Percentiles rank a stretch among this genome's conserved stretches.
phyloP scores from a whole-genome alignment of 64 coral and sea anemone genomes.

The Montipora efflorescens region DNA sequence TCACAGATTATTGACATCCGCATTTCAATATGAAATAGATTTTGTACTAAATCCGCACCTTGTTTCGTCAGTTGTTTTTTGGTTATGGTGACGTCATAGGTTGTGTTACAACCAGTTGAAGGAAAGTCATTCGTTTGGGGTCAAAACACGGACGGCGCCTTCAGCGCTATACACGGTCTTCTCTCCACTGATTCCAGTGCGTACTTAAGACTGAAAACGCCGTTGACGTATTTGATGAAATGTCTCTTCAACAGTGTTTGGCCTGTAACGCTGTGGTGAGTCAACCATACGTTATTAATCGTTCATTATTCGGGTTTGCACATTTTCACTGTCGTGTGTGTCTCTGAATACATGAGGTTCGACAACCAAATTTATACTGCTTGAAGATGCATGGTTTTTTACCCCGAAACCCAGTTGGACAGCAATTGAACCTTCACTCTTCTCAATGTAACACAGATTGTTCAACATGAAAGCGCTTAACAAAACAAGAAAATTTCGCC shows the following conservation, averaged over 20 bases:
- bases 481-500: background rate
- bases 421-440: background rate
- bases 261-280: slow-evolving; percentile 48
- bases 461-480: background rate
- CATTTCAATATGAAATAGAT: background rate
- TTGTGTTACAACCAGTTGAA: slow-evolving; percentile 49
- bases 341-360: slow-evolving; percentile 51
- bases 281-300: slow-evolving; percentile 13
- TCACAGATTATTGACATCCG: background rate
- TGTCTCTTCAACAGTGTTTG: slow-evolving; percentile 50
- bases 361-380: background rate
- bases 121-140: slow-evolving; percentile 4
- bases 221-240: background rate
- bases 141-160: slow-evolving; percentile 24
- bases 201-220: background rate
- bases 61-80: slow-evolving; percentile 45
- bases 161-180: background rate
- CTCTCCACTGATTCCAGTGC: background rate
- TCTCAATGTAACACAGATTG: background rate
- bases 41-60: slow-evolving; percentile 28
- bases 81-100: slow-evolving; percentile 28
- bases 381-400: background rate
- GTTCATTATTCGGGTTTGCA: slow-evolving; percentile 13
- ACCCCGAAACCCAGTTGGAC: background rate
- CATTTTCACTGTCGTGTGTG: slow-evolving; percentile 14